Evolutionary conservation across 2,888 invertebrate species (phyloP).

Genomic region (Antheraea yamamai): DNA sequence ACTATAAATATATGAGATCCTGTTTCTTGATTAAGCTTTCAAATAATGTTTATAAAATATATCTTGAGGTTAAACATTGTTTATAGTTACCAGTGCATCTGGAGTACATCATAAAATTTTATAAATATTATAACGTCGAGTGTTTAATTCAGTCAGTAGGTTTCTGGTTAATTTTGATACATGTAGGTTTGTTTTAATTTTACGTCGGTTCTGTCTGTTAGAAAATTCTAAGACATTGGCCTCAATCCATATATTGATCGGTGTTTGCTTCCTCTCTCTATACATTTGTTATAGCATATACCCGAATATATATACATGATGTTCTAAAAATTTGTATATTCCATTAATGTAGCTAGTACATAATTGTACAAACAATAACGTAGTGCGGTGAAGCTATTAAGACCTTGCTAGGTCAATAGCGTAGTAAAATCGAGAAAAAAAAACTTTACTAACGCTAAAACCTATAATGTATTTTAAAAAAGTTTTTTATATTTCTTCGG

Average conservation of each 20-base stretch:
- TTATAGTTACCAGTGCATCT: background rate
- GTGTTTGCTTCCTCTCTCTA: background rate
- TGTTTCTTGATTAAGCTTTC: background rate
- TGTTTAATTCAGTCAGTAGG: background rate
- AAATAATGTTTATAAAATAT: background rate
- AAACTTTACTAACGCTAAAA: too few relatives aligned
- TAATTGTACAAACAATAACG: too few relatives aligned
- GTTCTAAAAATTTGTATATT: background rate
- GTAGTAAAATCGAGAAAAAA: too few relatives aligned
- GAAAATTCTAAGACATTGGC: background rate
- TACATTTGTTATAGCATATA: too few relatives aligned
- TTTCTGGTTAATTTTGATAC: slow-evolving; percentile 21
- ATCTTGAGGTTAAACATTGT: background rate
- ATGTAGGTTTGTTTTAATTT: slow-evolving; percentile 15
- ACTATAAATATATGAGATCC: too few relatives aligned
- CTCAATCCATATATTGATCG: background rate
- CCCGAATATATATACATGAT: too few relatives aligned
- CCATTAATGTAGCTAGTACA: background rate
- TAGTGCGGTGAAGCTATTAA: too few relatives aligned
- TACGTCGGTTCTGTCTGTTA: background rate
- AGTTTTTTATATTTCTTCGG: too few relatives aligned
- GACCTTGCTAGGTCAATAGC: too few relatives aligned
- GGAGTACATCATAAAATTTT: background rate
- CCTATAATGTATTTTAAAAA: too few relatives aligned
- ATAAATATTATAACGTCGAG: background rate